Evolutionary conservation across 2,888 invertebrate species (phyloP), one percentile per base, ranked within the genome.

Genomic region (Rhaphigaster nebulosa): DNA sequence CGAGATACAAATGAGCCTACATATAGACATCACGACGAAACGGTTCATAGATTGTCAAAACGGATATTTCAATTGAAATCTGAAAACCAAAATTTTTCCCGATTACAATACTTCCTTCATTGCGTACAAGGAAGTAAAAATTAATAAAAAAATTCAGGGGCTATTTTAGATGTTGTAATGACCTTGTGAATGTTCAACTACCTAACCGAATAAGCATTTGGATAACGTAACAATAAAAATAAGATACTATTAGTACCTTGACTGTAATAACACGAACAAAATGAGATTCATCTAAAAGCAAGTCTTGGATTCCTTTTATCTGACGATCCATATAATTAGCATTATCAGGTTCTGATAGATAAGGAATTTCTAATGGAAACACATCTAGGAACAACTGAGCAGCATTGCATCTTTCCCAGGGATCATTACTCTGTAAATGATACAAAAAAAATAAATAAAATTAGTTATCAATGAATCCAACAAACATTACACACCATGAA

Each of bases 281-380:
- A 84, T 92, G 93, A 88, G 92, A 93, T 41, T 91, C 91, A 91
- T 93, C 93, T 18, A 91, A 89, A 29, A 93, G 91, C 60, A 92
- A 90, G 60, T 92, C 92, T n/a, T 91, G 90, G 87, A 93, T 93
- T 91, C 92, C 92, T 84, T 92, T 90, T 91, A 93, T 92, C 90
- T 93, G 93, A 90, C 91, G 92, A 13, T 92, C 91, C 87, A 92
- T 89, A 89, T 92, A 92, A 29, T 84, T 87, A n/a, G 91, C 91
- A 65, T 92, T 92, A 45, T 92, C 91, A 20, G 91, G 91, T 8
- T 91, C 89, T 20, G 92, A 91, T 60, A 91, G 91, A 23, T 92
- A 92, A 41, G 92, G 92, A 84, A 91, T 91, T 90, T 93, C 93
- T 60, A 93, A 92, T 4, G 93, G 93, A 91, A 93, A 93, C 13